phyloP scores from a whole-genome alignment of 2,113 vertebrate genomes.

The Pantherophis guttatus region DNA sequence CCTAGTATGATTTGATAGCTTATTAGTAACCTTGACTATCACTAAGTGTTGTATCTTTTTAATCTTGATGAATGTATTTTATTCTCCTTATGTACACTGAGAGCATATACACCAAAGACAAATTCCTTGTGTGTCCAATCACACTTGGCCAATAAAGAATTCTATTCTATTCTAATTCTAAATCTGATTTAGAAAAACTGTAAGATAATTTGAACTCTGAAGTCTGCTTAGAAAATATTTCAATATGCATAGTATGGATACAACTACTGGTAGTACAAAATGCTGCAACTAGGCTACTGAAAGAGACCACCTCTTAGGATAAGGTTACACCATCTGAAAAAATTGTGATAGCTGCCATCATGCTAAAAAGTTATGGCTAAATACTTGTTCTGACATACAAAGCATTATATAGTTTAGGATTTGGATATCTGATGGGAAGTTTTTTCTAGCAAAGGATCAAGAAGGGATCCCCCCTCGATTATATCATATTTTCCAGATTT shows the following conservation, averaged over 20 bases:
- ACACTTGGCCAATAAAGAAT: too few relatives aligned
- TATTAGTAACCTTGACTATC: too few relatives aligned
- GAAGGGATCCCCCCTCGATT: background rate
- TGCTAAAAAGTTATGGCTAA: background rate
- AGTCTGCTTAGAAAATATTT: background rate
- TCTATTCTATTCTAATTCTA: too few relatives aligned
- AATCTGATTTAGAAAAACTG: background rate
- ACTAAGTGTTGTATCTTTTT: too few relatives aligned
- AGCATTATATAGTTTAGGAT: background rate
- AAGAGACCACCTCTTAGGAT: background rate
- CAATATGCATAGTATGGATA: background rate
- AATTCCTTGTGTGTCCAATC: too few relatives aligned
- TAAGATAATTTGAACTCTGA: accelerated
- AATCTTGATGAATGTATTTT: too few relatives aligned
- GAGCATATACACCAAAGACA: too few relatives aligned
- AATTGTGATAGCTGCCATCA: background rate
- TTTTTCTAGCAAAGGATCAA: background rate
- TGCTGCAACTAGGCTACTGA: background rate
- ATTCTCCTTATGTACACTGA: too few relatives aligned
- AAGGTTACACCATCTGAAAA: background rate
- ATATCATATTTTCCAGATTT: background rate
- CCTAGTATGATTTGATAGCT: too few relatives aligned
- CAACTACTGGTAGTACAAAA: background rate
- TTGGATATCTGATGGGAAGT: background rate
- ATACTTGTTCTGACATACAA: background rate